Percentiles rank a stretch among this genome's conserved stretches.
phyloP scores from a whole-genome alignment of 2,888 invertebrate genomes.

The Agonum fuliginosum region DNA sequence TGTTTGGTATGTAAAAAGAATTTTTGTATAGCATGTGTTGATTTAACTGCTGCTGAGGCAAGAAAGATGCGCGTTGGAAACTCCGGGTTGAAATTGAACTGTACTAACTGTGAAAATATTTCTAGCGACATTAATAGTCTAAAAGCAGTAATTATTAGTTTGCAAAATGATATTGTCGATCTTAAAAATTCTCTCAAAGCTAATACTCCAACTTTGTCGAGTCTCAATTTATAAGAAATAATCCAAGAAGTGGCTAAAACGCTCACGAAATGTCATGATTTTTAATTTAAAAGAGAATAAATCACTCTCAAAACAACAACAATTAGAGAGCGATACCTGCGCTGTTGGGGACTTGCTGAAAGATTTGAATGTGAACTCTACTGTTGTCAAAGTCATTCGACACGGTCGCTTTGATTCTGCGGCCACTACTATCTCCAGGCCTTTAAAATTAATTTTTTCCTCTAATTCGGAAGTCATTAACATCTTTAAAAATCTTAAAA shows the following conservation, averaged over 20 bases:
- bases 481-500: background rate
- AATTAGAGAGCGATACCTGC: background rate
- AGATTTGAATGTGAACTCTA: background rate
- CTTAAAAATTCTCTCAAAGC: background rate
- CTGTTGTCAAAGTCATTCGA: background rate
- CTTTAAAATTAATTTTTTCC: background rate
- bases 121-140: background rate
- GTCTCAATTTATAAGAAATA: background rate
- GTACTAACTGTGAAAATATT: background rate
- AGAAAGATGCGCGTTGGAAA: background rate
- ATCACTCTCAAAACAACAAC: background rate
- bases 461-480: background rate
- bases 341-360: background rate
- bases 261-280: background rate
- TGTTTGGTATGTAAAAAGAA: background rate
- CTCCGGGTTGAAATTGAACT: background rate
- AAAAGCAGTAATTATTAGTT: background rate
- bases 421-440: background rate
- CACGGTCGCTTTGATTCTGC: background rate
- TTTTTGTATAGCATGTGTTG: background rate
- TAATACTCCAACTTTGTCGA: background rate
- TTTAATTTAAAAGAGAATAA: background rate
- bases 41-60: background rate
- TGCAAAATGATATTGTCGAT: background rate
- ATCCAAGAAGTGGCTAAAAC: background rate